Conservation (phyloP, 2,888 invertebrate species). For the Drosophila hamatofila region DNA sequence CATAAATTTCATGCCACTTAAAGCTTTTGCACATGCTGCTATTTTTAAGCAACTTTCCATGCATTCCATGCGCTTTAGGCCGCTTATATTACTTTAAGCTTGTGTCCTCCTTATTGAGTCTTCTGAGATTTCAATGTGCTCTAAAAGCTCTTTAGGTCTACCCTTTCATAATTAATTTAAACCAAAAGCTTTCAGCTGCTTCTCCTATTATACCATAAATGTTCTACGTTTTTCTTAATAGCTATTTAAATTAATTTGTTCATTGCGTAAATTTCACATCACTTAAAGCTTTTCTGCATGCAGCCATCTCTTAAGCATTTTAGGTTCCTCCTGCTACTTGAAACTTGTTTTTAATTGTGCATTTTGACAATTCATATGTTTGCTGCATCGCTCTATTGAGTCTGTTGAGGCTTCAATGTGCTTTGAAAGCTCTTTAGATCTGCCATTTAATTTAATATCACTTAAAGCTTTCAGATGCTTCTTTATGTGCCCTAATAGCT, state of each 20-base stretch:
- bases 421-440: not conserved
- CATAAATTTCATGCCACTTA: no score
- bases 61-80: no score
- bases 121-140: not conserved
- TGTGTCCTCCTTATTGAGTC: no score
- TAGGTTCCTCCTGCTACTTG: not conserved
- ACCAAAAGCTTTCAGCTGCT: no score
- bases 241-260: not conserved
- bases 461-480: not conserved
- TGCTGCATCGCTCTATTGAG: no score
- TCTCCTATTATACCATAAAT: no score
- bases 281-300: not conserved
- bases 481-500: not conserved
- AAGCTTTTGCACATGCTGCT: no score
- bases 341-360: slow-evolving; percentile 3
- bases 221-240: not conserved
- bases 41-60: no score
- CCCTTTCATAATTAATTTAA: no score
- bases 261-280: no score
- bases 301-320: not conserved
- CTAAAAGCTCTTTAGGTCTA: not conserved
- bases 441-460: not conserved
- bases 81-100: no score
- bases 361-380: slow-evolving; percentile 8
- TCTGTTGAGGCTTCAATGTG: not conserved